Conservation (phyloP, 2,797 vertebrate genomes). For the Parambassis ranga region DNA sequence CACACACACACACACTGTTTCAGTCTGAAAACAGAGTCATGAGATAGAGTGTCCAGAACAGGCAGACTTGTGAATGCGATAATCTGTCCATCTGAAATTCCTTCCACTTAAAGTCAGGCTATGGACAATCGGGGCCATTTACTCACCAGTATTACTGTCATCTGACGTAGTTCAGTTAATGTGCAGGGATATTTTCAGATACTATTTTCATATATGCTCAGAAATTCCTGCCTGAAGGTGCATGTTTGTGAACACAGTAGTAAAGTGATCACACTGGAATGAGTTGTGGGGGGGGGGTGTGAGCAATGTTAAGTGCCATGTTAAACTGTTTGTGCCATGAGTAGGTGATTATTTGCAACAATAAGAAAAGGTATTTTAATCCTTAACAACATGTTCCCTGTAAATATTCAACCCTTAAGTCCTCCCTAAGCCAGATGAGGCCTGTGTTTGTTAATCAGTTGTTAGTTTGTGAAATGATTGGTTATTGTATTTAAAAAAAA, state of each 20-base stretch:
- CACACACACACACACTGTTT: slow-evolving; percentile 18
- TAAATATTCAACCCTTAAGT: slow-evolving; percentile 46
- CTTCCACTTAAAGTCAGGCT: slow-evolving; percentile 72
- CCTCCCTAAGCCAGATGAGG: slow-evolving; percentile 11
- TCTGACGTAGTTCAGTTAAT: slow-evolving; percentile 69
- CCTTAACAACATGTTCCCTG: slow-evolving; percentile 28
- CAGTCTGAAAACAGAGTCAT: slow-evolving; percentile 59
- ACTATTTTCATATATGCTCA: slow-evolving; percentile 30
- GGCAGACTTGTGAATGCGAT: slow-evolving; percentile 66
- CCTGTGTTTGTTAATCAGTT: slow-evolving; percentile 60
- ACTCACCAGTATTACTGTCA: slow-evolving; percentile 69
- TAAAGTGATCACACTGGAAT: slow-evolving; percentile 17
- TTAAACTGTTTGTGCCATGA: not conserved
- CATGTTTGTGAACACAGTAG: slow-evolving; percentile 7
- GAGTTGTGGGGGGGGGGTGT: slow-evolving; percentile 28
- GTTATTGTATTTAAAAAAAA: not conserved
- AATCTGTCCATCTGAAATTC: slow-evolving; percentile 76
- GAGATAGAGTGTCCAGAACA: slow-evolving; percentile 62
- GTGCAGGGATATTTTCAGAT: slow-evolving; percentile 65
- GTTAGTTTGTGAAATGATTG: slow-evolving; percentile 30
- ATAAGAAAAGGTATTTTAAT: slow-evolving; percentile 21
- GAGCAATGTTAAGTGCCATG: not conserved
- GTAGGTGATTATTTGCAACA: slow-evolving; percentile 29
- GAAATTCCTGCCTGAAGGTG: slow-evolving; percentile 57
- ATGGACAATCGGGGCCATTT: slow-evolving; percentile 75